phyloP scores from a whole-genome alignment of 2,888 invertebrate genomes.

The Lochmaea capreae region DNA sequence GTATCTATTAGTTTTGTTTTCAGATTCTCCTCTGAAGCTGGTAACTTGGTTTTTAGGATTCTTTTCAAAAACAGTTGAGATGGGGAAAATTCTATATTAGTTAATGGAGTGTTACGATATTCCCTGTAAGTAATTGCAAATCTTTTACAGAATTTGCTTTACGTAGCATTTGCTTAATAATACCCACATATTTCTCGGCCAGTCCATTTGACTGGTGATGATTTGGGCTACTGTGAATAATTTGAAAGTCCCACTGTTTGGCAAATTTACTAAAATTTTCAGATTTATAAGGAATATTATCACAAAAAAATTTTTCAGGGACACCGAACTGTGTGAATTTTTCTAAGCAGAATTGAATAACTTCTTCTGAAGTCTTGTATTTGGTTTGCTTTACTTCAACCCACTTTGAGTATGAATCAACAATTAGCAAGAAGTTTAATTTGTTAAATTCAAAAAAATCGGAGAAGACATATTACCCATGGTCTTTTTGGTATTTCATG shows the following conservation, averaged over 20 bases:
- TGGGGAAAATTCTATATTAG: too few species aligned
- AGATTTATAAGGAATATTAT: too few species aligned
- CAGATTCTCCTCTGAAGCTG: constrained; percentile 20
- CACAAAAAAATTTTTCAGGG: too few species aligned
- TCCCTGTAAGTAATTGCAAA: neutral
- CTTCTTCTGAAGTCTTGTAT: too few species aligned
- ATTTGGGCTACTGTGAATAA: constrained; percentile 23
- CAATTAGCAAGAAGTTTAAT: too few species aligned
- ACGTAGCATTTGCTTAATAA: neutral
- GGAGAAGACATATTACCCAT: too few species aligned
- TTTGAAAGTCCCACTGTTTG: constrained; percentile 30
- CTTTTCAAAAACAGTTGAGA: constrained; percentile 10
- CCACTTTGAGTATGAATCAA: too few species aligned
- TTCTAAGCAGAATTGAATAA: too few species aligned
- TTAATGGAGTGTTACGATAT: neutral
- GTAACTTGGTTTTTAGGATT: constrained; percentile 15
- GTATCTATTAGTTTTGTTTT: constrained; percentile 15
- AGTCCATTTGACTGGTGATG: constrained; percentile 32
- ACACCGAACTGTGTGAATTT: too few species aligned
- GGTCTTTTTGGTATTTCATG: too few species aligned
- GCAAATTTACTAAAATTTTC: constrained; percentile 39
- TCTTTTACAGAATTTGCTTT: neutral
- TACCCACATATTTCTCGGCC: constrained; percentile 3
- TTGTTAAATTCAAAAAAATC: too few species aligned
- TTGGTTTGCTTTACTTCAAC: too few species aligned